Percentiles rank a stretch among this genome's conserved stretches.
Evolutionary conservation across 64 coral and sea anemone species (phyloP).

Genomic region (Anthopleura sola): DNA sequence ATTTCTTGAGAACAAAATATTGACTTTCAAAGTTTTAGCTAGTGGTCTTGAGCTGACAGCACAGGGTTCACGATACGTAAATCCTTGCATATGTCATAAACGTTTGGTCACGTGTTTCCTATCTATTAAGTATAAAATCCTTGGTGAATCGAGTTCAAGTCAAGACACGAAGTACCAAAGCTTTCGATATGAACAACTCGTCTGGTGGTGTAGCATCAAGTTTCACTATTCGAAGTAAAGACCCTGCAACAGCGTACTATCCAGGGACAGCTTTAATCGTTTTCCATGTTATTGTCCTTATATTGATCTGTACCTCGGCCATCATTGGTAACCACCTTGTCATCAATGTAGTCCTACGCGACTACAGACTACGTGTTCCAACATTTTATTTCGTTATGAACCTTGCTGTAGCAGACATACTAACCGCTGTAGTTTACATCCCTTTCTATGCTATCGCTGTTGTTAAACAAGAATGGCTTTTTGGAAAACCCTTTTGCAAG

Average conservation of each 20-base stretch:
- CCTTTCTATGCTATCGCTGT: constrained; percentile 72
- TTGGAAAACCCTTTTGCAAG: constrained; percentile 30
- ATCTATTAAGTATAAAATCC: neutral
- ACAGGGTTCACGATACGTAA: neutral
- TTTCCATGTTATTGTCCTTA: constrained; percentile 34
- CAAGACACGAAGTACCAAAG: neutral
- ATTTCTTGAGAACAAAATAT: too few relatives aligned
- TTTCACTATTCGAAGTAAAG: neutral
- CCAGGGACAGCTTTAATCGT: neutral
- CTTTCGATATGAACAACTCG: neutral
- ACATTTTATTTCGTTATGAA: constrained; percentile 90
- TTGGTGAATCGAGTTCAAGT: neutral
- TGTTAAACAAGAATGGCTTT: constrained; percentile 51
- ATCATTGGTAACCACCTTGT: constrained; percentile 79
- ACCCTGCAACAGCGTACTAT: neutral
- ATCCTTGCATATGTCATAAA: neutral
- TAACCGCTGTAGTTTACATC: constrained; percentile 55
- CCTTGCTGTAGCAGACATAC: constrained; percentile 69
- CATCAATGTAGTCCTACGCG: constrained; percentile 31
- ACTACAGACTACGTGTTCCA: constrained; percentile 68
- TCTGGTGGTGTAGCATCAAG: too few relatives aligned
- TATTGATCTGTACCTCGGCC: constrained; percentile 51
- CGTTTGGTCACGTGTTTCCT: neutral
- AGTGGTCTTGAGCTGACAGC: neutral
- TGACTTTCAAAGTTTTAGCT: neutral